Evolutionary conservation across 2,888 invertebrate species (phyloP).

Genomic region (Azorinus chamasolen): DNA sequence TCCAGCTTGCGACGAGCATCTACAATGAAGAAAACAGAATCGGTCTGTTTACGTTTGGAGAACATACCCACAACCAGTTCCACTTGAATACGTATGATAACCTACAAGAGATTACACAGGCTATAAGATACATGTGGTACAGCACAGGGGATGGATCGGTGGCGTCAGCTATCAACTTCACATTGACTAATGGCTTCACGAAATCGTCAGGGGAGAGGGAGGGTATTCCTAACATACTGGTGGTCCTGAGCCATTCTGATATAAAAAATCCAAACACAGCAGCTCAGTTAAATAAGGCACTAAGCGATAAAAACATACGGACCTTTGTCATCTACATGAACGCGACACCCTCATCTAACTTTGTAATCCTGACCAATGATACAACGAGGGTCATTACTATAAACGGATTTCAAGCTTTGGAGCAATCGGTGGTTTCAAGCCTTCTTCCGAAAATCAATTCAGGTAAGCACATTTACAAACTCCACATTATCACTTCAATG

Average conservation of each 20-base stretch:
- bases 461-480: too few relatives aligned
- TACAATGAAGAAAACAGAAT: not conserved
- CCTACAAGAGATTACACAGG: not conserved
- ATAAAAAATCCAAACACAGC: not conserved
- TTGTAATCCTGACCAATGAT: slow-evolving; percentile 9
- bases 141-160: slow-evolving; percentile 28
- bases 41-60: slow-evolving; percentile 15
- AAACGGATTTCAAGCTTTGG: not conserved
- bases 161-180: slow-evolving; percentile 17
- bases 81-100: not conserved
- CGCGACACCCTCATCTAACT: not conserved
- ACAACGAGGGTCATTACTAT: slow-evolving; percentile 7
- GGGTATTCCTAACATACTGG: slow-evolving; percentile 24
- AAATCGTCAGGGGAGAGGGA: slow-evolving; percentile 23
- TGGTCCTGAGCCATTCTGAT: slow-evolving; percentile 17
- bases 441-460: too few relatives aligned
- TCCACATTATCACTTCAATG: too few relatives aligned
- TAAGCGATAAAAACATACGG: not conserved
- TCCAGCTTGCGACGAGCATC: not conserved
- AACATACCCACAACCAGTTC: slow-evolving; percentile 13
- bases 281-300: not conserved
- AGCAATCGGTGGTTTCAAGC: not conserved
- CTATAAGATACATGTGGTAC: slow-evolving; percentile 23
- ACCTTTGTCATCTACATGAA: slow-evolving; percentile 16
- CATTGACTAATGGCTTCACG: slow-evolving; percentile 28